Conservation (phyloP, 2,888 invertebrate genomes). For the Rhabditoides inermis region DNA sequence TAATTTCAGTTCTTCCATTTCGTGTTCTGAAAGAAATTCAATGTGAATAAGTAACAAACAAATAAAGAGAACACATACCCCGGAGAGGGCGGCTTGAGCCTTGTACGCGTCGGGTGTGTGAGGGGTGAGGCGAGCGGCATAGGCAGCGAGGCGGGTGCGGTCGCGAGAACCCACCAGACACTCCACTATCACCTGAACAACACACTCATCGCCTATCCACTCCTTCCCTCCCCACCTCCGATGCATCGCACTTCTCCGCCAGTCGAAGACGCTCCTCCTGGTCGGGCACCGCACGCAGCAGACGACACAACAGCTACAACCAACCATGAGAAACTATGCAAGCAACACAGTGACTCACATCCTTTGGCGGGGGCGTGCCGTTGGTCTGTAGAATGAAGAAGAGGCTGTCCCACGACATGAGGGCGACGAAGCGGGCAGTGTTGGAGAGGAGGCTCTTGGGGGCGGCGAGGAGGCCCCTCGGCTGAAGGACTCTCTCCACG, state of each 20-base stretch:
- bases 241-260: slow-evolving; percentile 17
- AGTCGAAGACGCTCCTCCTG: slow-evolving; percentile 21
- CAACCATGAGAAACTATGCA: not conserved
- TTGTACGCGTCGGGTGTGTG: slow-evolving; percentile 38
- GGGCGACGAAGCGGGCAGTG: slow-evolving; percentile 12
- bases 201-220: too few relatives aligned
- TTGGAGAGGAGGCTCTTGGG: slow-evolving; percentile 6
- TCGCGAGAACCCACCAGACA: slow-evolving; percentile 30
- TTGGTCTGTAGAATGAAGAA: slow-evolving; percentile 16
- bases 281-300: slow-evolving; percentile 22
- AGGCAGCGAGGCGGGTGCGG: slow-evolving; percentile 21
- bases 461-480: slow-evolving; percentile 12
- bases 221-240: slow-evolving; percentile 14
- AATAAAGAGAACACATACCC: too few relatives aligned
- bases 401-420: slow-evolving; percentile 22
- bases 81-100: slow-evolving; percentile 29
- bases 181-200: slow-evolving; percentile 32
- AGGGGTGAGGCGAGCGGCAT: slow-evolving; percentile 25
- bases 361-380: slow-evolving; percentile 18
- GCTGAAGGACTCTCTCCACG: slow-evolving; percentile 21
- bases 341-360: slow-evolving; percentile 7
- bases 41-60: too few relatives aligned
- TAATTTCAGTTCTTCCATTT: too few relatives aligned
- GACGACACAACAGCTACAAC: slow-evolving; percentile 16
- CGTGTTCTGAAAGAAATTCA: too few relatives aligned